Conservation (phyloP, 2,113 vertebrate genomes). For the Poicephalus meyeri region DNA sequence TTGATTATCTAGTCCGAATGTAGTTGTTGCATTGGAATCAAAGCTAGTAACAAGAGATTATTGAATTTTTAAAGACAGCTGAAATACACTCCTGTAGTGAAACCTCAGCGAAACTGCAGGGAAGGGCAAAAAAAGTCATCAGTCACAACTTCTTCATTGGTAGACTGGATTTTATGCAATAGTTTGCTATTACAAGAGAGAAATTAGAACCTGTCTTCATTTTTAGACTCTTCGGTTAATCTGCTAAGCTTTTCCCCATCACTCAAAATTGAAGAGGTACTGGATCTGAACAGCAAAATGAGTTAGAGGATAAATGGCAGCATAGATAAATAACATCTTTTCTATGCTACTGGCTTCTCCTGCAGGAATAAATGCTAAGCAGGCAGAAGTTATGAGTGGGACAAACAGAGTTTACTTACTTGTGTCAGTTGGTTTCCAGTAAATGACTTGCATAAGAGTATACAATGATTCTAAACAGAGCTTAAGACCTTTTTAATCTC, state of each 20-base stretch:
- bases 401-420: neutral
- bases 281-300: neutral
- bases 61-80: neutral
- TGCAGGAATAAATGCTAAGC: neutral
- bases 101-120: neutral
- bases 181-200: neutral
- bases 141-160: neutral
- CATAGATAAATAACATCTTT: neutral
- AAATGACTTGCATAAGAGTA: neutral
- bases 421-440: neutral
- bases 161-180: neutral
- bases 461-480: neutral
- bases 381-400: neutral
- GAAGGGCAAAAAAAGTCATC: neutral
- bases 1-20: conserved; percentile 28
- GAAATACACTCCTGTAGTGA: neutral
- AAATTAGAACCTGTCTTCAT: neutral
- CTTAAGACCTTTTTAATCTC: neutral
- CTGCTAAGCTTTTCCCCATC: neutral
- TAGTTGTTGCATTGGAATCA: neutral
- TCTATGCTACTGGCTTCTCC: neutral
- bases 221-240: neutral
- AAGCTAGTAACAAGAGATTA: neutral
- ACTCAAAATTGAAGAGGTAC: neutral
- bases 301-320: neutral